A percentile compares a stretch with the other conserved stretches of the same genome.
Conservation (phyloP, 2,888 invertebrate genomes). For the Bimastos eiseni region DNA sequence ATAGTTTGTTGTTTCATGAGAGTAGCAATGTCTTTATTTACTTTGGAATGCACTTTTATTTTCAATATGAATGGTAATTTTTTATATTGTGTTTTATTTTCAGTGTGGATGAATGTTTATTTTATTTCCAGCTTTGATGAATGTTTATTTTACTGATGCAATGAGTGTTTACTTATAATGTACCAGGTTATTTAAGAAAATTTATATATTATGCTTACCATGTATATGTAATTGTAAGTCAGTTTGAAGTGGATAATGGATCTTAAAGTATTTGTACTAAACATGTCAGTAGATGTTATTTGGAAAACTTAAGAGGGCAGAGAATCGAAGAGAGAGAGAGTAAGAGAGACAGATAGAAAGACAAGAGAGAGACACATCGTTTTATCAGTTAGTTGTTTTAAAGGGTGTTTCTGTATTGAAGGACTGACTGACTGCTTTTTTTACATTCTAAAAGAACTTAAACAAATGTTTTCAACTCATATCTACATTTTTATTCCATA, state of each 20-base stretch:
- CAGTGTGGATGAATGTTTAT: neutral
- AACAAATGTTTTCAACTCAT: neutral
- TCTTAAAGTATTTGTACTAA: neutral
- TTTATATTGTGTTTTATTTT: neutral
- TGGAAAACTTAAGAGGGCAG: neutral
- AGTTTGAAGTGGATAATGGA: neutral
- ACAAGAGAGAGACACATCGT: no score
- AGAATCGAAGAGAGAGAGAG: neutral
- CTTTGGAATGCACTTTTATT: neutral
- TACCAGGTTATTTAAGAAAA: no score
- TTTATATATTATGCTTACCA: neutral
- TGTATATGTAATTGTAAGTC: neutral
- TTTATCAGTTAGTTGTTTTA: no score
- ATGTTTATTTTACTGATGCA: no score
- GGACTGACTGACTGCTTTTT: neutral
- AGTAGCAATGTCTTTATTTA: no score
- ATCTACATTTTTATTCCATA: neutral
- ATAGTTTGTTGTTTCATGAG: neutral
- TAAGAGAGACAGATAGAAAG: no score
- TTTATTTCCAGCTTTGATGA: no score
- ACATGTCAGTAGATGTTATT: neutral
- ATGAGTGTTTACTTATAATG: no score
- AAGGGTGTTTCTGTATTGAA: no score
- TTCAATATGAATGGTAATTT: neutral
- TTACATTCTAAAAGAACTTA: neutral